Base-by-base conservation (phyloP, 2,888 invertebrate species). In the Nasonovia ribisnigri region DNA sequence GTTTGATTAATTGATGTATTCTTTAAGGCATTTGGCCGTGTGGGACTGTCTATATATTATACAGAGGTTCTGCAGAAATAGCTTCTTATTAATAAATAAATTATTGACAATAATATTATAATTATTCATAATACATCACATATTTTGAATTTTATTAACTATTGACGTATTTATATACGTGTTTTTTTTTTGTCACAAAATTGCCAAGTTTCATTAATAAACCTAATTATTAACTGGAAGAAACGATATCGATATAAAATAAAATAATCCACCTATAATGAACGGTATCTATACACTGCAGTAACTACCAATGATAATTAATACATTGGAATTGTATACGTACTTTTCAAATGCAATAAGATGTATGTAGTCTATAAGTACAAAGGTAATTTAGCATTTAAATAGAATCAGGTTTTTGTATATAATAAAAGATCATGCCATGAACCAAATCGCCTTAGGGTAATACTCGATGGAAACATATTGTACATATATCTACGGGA, bases 381-480 rank as follows among this genome's bases (percentile, higher is more conserved):
- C 10, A 42, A 42, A 26, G 89, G 43, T 51, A 84, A 91, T 84
- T 84, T 91, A 84, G 43, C 43, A 54, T 84, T 84, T 84, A 54
- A 54, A 77, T 20, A n/a, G 10, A 60, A 84, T 54, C 54, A 36
- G 84, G 43, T 60, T 89, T 89, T 42, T 36, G 46, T 46, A 13
- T 90, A 36, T 51, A 60, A 54, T 54, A 91, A 91, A 91, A 67
- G 20, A 42, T 84, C 1, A 42, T 42, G 42, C 54, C 29, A 8
- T 29, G 20, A 51, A 89, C 43, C 42, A 84, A 91, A 91, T 84
- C 51, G 43, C 67, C 51, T 84, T 36, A 36, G 51, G 77, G 48
- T 90, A 91, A 84, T 51, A 54, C 54, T 84, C 84, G 57, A 91
- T 42, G 13, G 51, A 84, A 60, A 42, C n/a, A 16, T 84, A 77